Conservation (phyloP, 2,888 invertebrate species). For the Alentia gelatinosa region DNA sequence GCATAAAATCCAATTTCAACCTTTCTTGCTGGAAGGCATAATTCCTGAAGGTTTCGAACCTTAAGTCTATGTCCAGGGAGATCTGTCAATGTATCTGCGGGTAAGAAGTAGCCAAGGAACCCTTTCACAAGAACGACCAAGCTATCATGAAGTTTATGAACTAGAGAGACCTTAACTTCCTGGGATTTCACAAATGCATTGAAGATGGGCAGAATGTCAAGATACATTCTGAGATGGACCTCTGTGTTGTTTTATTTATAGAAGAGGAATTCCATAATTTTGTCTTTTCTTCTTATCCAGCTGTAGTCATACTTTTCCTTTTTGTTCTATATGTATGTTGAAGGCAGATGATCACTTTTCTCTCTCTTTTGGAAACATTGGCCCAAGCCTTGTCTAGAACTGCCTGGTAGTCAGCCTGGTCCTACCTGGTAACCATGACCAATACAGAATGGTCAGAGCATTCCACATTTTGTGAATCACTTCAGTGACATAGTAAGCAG, state of each 20-base stretch:
- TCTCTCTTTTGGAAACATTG: neutral
- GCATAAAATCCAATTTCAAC: neutral
- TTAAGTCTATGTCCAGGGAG: neutral
- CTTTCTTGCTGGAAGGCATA: neutral
- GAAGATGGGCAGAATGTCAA: neutral
- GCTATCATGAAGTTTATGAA: neutral
- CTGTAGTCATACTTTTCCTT: neutral
- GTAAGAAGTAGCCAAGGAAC: neutral
- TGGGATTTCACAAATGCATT: neutral
- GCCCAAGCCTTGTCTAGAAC: neutral
- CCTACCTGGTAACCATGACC: neutral
- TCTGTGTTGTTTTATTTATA: neutral
- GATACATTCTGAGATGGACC: neutral
- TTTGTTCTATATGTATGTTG: neutral
- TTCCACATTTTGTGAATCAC: neutral
- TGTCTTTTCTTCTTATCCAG: neutral
- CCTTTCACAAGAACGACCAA: neutral
- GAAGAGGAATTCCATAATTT: neutral
- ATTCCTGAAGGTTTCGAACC: neutral
- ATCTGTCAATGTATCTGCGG: neutral
- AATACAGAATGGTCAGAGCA: neutral
- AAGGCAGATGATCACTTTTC: neutral
- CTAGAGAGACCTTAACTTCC: neutral
- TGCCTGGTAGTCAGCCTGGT: neutral
- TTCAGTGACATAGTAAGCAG: neutral